phyloP scores from a whole-genome alignment of 30 jellyfish, hydroid and myxozoan genomes.

The Pseudorhiza aurosa region DNA sequence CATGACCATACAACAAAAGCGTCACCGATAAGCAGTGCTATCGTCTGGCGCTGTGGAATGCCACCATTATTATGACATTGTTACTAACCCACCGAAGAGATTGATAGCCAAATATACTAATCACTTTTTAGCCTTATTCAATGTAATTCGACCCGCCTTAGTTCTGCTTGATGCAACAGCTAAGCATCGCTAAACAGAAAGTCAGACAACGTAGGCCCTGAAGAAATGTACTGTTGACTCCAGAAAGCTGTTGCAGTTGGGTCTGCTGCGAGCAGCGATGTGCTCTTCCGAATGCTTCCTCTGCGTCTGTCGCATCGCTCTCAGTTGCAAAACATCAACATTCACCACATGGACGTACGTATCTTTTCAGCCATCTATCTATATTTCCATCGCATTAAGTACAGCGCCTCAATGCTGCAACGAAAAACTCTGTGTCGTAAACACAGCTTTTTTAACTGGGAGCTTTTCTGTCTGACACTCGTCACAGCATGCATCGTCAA shows the following conservation, averaged over 20 bases:
- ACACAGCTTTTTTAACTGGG: too few relatives aligned
- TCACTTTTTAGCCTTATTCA: neutral
- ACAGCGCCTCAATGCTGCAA: too few relatives aligned
- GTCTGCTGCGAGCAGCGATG: too few relatives aligned
- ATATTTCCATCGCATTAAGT: too few relatives aligned
- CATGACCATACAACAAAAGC: neutral
- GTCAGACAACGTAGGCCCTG: too few relatives aligned
- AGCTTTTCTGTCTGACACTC: too few relatives aligned
- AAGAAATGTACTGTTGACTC: too few relatives aligned
- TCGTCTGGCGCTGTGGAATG: neutral
- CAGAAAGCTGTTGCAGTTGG: too few relatives aligned
- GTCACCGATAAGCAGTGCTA: neutral
- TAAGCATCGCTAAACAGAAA: too few relatives aligned
- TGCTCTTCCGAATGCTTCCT: slow-evolving; percentile 52
- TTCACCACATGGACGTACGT: slow-evolving; percentile 53
- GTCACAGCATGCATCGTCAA: too few relatives aligned
- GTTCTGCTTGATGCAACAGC: neutral
- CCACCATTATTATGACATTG: slow-evolving; percentile 1
- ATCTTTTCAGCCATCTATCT: neutral
- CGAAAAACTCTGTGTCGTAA: too few relatives aligned
- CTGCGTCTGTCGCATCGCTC: slow-evolving; percentile 41
- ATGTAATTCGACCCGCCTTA: neutral
- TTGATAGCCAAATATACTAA: neutral
- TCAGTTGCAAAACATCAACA: slow-evolving; percentile 15
- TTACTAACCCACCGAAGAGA: neutral